Percentiles rank a stretch among this genome's conserved stretches.
These are phyloP conservation scores for Characodon lateralis DNA, from an alignment of 2,797 vertebrate genomes.

Conservation along the genomic window DNA sequence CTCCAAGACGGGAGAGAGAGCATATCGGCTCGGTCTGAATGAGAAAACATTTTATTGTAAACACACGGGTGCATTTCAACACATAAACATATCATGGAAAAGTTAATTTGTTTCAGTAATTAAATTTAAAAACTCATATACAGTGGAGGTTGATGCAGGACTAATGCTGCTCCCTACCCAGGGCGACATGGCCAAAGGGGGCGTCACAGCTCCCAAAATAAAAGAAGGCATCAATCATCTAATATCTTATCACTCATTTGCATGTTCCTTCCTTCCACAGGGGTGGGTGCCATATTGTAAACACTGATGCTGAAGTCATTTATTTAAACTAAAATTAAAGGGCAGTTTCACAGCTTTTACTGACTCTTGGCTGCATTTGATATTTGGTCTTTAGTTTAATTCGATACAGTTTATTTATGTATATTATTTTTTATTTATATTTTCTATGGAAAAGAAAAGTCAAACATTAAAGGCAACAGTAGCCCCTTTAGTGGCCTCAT, in stretches of 20 bases:
- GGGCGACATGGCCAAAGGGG: neutral
- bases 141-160: neutral
- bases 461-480: too few relatives aligned
- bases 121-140: neutral
- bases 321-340: neutral
- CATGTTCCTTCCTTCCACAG: neutral
- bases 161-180: neutral
- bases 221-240: neutral
- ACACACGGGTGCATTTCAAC: neutral
- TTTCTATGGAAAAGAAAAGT: too few relatives aligned
- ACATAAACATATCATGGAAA: too few relatives aligned
- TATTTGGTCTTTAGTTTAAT: neutral
- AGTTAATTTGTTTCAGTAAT: neutral
- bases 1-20: conserved; percentile 27
- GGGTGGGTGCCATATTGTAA: neutral
- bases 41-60: neutral
- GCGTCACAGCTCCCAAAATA: neutral
- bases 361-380: neutral
- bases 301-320: neutral
- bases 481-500: too few relatives aligned
- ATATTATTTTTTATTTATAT: too few relatives aligned
- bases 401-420: too few relatives aligned
- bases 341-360: neutral
- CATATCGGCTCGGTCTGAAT: conserved; percentile 8
- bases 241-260: neutral